Evolutionary conservation across 2,888 invertebrate genomes (phyloP).

Genomic region (Gortyna flavago): DNA sequence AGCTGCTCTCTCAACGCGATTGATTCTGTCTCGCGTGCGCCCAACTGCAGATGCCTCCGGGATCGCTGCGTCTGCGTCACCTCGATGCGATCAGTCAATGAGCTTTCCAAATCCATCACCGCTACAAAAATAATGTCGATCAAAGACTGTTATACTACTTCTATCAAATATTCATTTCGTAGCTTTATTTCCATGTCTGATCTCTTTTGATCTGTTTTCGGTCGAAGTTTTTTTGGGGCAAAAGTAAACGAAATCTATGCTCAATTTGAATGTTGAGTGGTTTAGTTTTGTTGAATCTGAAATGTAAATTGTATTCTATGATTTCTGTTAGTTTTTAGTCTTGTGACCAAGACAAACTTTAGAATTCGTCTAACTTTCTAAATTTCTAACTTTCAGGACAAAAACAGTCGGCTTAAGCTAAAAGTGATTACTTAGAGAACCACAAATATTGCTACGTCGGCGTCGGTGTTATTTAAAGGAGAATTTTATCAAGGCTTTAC

Average conservation of each 20-base stretch:
- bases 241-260: constrained; percentile 38
- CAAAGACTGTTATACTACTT: constrained; percentile 7
- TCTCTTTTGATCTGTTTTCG: constrained; percentile 37
- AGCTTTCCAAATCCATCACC: constrained; percentile 47
- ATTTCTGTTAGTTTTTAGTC: constrained; percentile 28
- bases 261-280: constrained; percentile 46
- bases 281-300: constrained; percentile 31
- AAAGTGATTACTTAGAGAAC: constrained; percentile 12
- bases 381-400: constrained; percentile 11
- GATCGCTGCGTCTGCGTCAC: constrained; percentile 59
- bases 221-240: constrained; percentile 26
- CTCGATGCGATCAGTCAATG: constrained; percentile 35
- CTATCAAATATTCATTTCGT: constrained; percentile 25
- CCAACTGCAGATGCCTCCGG: constrained; percentile 67
- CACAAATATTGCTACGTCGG: constrained; percentile 30
- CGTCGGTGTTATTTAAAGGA: constrained; percentile 48
- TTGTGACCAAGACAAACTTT: background rate
- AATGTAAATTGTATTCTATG: constrained; percentile 37
- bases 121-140: background rate
- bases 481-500: constrained; percentile 60
- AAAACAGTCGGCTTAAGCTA: constrained; percentile 7
- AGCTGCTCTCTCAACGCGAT: constrained; percentile 83
- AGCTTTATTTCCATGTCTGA: constrained; percentile 34
- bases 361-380: constrained; percentile 15
- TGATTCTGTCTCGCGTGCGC: constrained; percentile 77